Evolutionary conservation across 2,888 invertebrate species (phyloP).

Genomic region (Chironomus riparius): DNA sequence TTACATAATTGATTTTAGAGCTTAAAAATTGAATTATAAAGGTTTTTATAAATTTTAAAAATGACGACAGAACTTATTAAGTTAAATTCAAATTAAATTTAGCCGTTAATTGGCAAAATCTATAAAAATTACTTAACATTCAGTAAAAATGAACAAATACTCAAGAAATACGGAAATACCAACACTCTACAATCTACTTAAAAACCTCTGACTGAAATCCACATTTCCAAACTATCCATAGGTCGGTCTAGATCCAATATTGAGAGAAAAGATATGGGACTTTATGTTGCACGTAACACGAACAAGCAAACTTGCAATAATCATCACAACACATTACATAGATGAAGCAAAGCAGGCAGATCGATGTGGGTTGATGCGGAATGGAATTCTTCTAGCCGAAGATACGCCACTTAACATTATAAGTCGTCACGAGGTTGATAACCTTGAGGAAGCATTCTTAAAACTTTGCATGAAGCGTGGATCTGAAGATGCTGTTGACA

Average conservation of each 20-base stretch:
- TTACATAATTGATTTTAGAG: no score
- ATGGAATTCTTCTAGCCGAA: slow-evolving; percentile 77
- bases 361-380: slow-evolving; percentile 78
- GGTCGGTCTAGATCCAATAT: slow-evolving; percentile 77
- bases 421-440: slow-evolving; percentile 56
- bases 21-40: no score
- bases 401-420: slow-evolving; percentile 68
- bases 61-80: no score
- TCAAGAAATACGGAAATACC: no score
- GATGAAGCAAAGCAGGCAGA: slow-evolving; percentile 81
- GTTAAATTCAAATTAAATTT: no score
- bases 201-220: no score
- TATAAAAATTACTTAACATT: no score
- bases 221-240: no score
- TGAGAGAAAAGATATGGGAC: slow-evolving; percentile 85
- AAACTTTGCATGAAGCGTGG: slow-evolving; percentile 37
- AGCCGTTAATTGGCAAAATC: no score
- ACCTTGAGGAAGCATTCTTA: slow-evolving; percentile 81
- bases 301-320: slow-evolving; percentile 63
- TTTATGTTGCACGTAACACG: slow-evolving; percentile 65
- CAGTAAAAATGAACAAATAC: no score
- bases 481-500: slow-evolving; percentile 9
- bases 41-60: no score
- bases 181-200: no score
- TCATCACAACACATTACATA: slow-evolving; percentile 92